phyloP scores from a whole-genome alignment of 2,797 vertebrate genomes.

The Choloepus didactylus region DNA sequence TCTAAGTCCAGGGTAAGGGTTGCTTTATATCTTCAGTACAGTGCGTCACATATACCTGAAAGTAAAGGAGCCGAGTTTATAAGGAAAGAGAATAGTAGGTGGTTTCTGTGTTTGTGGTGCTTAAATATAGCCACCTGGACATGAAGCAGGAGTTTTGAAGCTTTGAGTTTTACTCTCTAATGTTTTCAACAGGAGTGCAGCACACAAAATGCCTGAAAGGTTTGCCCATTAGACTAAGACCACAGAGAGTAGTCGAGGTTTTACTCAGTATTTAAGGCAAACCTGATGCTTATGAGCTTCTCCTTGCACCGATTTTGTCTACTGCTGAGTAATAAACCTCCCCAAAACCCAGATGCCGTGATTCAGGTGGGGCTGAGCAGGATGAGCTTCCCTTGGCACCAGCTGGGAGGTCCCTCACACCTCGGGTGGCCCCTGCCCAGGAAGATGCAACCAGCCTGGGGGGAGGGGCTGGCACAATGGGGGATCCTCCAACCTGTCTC shows the following conservation, averaged over 20 bases:
- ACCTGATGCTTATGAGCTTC: neutral
- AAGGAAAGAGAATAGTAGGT: neutral
- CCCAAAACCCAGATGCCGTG: neutral
- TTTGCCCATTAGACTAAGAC: neutral
- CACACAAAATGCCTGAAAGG: neutral
- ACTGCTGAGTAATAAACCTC: neutral
- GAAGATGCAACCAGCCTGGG: neutral
- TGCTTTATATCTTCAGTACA: neutral
- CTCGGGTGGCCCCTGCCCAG: no score
- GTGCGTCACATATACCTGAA: neutral
- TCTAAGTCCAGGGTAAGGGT: neutral
- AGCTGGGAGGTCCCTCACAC: neutral
- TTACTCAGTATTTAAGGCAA: constrained; percentile 19
- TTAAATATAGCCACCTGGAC: neutral
- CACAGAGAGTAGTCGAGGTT: neutral
- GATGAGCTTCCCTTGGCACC: neutral
- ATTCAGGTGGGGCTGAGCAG: neutral
- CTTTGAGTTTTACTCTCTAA: neutral
- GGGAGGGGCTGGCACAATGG: no score
- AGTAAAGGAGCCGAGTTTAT: neutral
- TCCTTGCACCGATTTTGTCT: neutral
- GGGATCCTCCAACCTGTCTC: rapidly evolving
- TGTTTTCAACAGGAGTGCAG: neutral
- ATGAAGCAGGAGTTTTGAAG: neutral
- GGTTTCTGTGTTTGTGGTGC: rapidly evolving